Evolutionary conservation across 2,797 vertebrate species (phyloP).

Genomic region (Chiropotes sagulatus): DNA sequence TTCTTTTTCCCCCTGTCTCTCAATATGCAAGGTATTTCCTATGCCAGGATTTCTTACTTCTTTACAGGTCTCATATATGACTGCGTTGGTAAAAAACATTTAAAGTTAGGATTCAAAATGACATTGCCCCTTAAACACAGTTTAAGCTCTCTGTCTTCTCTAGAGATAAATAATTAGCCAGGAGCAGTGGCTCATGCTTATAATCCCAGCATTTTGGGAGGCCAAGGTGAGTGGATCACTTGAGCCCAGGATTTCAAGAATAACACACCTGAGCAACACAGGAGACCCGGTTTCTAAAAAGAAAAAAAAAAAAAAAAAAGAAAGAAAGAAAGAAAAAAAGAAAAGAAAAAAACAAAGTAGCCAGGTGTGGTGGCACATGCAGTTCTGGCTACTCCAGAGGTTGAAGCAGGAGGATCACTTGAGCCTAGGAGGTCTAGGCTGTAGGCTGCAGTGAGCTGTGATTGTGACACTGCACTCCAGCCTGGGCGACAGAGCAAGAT

Average conservation of each 20-base stretch:
- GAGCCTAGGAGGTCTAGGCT: neutral
- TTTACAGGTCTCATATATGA: neutral
- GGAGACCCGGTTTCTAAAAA: neutral
- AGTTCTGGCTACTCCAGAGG: too few species aligned
- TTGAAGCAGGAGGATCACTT: neutral
- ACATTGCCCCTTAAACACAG: neutral
- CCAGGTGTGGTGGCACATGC: accelerated
- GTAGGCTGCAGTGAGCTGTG: neutral
- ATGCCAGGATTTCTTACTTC: neutral
- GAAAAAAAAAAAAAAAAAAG: too few species aligned
- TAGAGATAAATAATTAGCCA: neutral
- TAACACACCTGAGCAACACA: neutral
- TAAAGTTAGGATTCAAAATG: neutral
- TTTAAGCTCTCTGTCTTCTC: neutral
- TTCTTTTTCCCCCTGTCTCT: neutral
- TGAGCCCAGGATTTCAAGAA: neutral
- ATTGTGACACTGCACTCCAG: neutral
- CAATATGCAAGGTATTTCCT: neutral
- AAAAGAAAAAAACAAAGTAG: too few species aligned
- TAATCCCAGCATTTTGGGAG: neutral
- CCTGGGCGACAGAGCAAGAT: neutral
- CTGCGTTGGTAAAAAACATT: neutral
- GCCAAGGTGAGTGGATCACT: neutral
- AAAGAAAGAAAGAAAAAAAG: too few species aligned
- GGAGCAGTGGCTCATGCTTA: neutral